Evolutionary conservation across 2,113 vertebrate species (phyloP), one percentile per base, ranked within the genome.

Genomic region (Paedocypris sp.): DNA sequence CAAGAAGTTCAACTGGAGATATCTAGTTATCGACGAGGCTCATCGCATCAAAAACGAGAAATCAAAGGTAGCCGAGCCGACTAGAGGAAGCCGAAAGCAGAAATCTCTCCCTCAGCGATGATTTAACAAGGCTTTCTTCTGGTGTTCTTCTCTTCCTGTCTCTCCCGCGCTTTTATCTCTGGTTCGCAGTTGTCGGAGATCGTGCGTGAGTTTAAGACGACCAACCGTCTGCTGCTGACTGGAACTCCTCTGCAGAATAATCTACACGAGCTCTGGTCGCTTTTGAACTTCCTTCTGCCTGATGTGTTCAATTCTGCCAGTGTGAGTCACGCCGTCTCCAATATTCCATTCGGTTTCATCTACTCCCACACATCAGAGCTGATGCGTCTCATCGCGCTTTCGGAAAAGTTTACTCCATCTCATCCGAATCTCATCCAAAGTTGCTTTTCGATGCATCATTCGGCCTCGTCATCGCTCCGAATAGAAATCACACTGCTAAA

Each of bases 41-140:
- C 90, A 93, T 75, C 85, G 90, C 75, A 93, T 93, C 76, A 93
- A 93, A 82, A 93, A 93, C 72, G 90, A 93, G 69, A 93, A 91
- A 61, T 93, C 90, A 12, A 93, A 93, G 87, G 90, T 91, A 58
- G 20, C 2, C 20, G 10, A 45, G 22, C 7, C 18, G 15, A 31
- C 22, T 41, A 57, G 23, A 41, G 53, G 7, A 12, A 29, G 6
- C 43, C 19, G 22, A 43, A 58, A 58, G 52, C 36, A 12, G 10
- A 26, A 23, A 13, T 9, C 20, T 32, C 6, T 57, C 38, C 32
- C 15, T 28, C 12, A 22, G 33, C 38, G 33, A 18, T 47, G 57
- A 26, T 59, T 48, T 61, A 19, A 48, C 3, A 22, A 25, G 9
- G 36, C 11, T 25, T 19, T 26, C 26, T 3, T 36, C 11, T 49